phyloP scores from a whole-genome alignment of 2,797 vertebrate genomes.

The Pseudotriccus pelzelni region DNA sequence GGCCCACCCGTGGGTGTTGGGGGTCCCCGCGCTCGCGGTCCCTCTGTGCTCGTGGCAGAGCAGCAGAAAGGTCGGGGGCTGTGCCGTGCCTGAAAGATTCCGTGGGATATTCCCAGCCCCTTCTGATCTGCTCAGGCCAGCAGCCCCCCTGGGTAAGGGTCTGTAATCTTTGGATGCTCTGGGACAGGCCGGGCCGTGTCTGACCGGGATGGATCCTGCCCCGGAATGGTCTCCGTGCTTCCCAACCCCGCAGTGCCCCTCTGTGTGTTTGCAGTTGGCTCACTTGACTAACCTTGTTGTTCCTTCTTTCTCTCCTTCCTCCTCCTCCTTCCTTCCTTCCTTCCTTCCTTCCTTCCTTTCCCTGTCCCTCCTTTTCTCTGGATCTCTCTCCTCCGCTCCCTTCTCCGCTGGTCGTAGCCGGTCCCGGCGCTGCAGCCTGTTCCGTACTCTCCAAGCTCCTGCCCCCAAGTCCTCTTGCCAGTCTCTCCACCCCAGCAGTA shows the following conservation, averaged over 20 bases:
- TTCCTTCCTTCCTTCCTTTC: neutral
- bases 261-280: constrained; percentile 4
- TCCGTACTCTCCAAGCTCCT: constrained; percentile 94
- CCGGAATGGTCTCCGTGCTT: neutral
- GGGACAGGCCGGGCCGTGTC: neutral
- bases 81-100: neutral
- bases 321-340: constrained; percentile 54
- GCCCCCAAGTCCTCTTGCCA: constrained; percentile 98
- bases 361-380: neutral
- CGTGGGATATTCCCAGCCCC: neutral
- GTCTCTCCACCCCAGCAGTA: constrained; percentile 99
- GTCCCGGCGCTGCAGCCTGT: constrained; percentile 94
- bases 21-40: neutral
- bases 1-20: neutral
- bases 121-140: neutral
- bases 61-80: neutral
- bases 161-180: neutral
- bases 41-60: neutral
- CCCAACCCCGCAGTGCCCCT: neutral
- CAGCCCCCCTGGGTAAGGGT: neutral
- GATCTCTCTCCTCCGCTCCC: neutral
- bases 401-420: constrained; percentile 80
- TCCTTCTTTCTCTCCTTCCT: constrained; percentile 65
- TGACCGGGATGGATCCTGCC: neutral
- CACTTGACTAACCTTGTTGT: constrained; percentile 72